A percentile compares a stretch with the other conserved stretches of the same genome.
Conservation (phyloP, 1,140 invertebrate species). For the Pinna nobilis region DNA sequence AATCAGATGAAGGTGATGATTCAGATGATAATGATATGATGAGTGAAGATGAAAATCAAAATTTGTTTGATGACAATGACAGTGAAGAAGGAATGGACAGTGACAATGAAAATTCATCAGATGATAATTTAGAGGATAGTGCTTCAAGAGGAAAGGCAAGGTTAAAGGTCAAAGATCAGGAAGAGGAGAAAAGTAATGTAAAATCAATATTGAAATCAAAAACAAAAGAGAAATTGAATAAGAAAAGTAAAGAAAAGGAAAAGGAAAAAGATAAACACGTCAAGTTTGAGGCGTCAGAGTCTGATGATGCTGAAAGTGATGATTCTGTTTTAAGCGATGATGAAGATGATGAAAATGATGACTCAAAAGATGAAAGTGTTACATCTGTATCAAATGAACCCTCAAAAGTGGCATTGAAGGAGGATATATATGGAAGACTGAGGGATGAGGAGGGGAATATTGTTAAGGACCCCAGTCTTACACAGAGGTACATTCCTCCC, state of each 20-base stretch:
- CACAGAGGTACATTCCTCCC: slow-evolving; percentile 88
- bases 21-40: slow-evolving; percentile 16
- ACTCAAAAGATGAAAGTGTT: slow-evolving; percentile 2
- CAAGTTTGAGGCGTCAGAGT: neutral
- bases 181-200: no score
- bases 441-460: slow-evolving; percentile 87
- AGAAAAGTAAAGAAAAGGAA: neutral
- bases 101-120: slow-evolving; percentile 7
- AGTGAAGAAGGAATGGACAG: slow-evolving; percentile 2
- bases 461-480: slow-evolving; percentile 76
- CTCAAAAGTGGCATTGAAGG: slow-evolving; percentile 78
- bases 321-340: slow-evolving; percentile 24
- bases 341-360: slow-evolving; percentile 19
- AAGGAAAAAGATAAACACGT: neutral
- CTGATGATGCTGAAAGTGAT: slow-evolving; percentile 37
- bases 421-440: slow-evolving; percentile 95
- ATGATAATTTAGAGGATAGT: no score
- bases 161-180: no score
- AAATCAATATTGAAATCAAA: no score
- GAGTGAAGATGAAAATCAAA: slow-evolving; percentile 8
- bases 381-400: slow-evolving; percentile 38
- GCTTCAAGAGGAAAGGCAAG: no score
- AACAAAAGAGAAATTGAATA: no score
- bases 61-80: slow-evolving; percentile 23
- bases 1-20: no score